Conservation (phyloP, 2,113 vertebrate species). For the Deroptyus accipitrinus region DNA sequence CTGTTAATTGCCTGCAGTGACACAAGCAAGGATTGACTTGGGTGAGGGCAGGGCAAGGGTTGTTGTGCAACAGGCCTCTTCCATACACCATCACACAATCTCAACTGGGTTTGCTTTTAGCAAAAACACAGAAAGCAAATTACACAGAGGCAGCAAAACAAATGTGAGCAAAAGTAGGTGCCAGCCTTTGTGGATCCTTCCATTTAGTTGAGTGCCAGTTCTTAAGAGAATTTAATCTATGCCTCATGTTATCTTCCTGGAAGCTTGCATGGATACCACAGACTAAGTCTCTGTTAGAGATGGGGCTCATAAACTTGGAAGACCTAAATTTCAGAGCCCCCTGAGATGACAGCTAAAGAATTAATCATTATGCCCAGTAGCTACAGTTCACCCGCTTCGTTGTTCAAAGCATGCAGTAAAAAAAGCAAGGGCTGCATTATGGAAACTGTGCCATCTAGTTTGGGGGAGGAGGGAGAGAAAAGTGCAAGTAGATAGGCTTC, state of each 20-base stretch:
- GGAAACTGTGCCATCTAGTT: background rate
- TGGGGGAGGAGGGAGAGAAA: background rate
- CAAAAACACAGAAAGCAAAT: background rate
- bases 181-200: background rate
- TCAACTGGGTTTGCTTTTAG: background rate
- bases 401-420: background rate
- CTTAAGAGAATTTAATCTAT: background rate
- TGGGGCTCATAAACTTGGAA: background rate
- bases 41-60: background rate
- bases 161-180: background rate
- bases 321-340: background rate
- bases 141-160: background rate
- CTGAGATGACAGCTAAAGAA: background rate
- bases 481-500: background rate
- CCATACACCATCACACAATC: fast-evolving
- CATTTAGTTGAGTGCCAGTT: background rate
- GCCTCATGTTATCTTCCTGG: background rate
- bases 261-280: background rate
- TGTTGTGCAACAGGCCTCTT: background rate
- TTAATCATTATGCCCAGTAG: background rate
- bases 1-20: constrained; percentile 32
- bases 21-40: background rate
- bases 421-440: background rate
- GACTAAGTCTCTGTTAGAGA: background rate
- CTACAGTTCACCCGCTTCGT: background rate